A percentile compares a stretch with the other conserved stretches of the same genome.
These are phyloP conservation scores for Equus quagga DNA, from an alignment of 2,113 vertebrate genomes.

Conservation along the genomic window DNA sequence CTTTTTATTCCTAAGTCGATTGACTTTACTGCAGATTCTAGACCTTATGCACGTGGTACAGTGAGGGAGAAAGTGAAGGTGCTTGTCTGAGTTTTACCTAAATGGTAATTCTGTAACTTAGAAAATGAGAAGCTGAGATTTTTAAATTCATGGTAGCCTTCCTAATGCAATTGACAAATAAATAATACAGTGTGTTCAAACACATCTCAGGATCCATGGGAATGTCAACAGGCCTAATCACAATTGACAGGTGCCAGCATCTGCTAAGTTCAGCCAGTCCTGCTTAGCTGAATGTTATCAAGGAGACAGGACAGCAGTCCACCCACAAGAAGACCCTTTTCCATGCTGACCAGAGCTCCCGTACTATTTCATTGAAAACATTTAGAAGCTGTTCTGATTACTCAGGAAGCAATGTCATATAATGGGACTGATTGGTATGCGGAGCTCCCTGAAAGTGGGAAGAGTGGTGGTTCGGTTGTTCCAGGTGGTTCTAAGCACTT, in stretches of 20 bases:
- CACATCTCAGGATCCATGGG: neutral
- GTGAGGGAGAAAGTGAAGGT: constrained; percentile 52
- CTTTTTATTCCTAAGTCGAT: constrained; percentile 70
- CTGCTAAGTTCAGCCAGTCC: neutral
- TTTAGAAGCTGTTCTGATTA: neutral
- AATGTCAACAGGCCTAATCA: neutral
- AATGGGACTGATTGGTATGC: neutral
- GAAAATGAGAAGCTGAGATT: neutral
- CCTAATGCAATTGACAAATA: neutral
- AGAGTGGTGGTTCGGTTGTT: neutral
- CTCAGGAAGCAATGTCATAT: neutral
- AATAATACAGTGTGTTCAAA: neutral
- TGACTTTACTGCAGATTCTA: constrained; percentile 60
- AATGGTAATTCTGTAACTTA: neutral
- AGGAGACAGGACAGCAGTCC: neutral
- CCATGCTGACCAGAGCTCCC: neutral
- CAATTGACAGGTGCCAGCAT: neutral
- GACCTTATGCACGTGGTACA: neutral
- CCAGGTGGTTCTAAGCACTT: neutral
- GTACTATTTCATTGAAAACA: neutral
- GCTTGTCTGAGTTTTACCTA: neutral
- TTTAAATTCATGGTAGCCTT: neutral
- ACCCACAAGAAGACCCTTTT: neutral
- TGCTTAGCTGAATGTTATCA: neutral
- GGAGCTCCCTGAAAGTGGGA: neutral